Evolutionary conservation across 1,140 invertebrate species (phyloP).

Genomic region (Drosophila equinoxialis): DNA sequence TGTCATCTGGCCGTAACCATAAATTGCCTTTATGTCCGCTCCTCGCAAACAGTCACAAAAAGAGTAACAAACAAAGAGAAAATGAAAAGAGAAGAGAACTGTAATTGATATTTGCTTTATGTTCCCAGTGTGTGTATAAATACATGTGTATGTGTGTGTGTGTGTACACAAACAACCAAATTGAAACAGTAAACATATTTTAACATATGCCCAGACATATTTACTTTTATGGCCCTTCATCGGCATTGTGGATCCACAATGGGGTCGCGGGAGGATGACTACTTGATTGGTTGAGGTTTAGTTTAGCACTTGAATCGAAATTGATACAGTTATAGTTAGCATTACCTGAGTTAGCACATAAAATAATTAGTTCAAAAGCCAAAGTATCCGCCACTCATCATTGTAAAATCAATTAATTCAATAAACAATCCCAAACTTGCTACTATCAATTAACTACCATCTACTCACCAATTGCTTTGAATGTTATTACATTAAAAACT

Average conservation of each 20-base stretch:
- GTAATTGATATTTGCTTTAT: slow-evolving; percentile 76
- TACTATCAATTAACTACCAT: background rate
- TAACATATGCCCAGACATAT: slow-evolving; percentile 64
- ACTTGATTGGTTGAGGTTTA: background rate
- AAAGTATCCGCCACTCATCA: background rate
- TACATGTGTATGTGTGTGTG: no score
- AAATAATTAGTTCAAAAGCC: slow-evolving; percentile 7
- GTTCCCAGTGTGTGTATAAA: background rate
- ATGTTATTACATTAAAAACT: no score
- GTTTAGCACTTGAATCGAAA: background rate
- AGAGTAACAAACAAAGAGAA: slow-evolving; percentile 10
- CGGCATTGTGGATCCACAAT: background rate
- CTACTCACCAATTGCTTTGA: background rate
- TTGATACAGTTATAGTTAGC: background rate
- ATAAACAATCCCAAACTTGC: background rate
- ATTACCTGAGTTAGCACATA: background rate
- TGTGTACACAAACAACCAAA: slow-evolving; percentile 52
- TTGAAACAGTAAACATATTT: slow-evolving; percentile 75
- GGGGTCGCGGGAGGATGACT: background rate
- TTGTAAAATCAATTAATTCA: background rate
- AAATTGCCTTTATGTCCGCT: slow-evolving; percentile 46
- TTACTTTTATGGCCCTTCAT: slow-evolving; percentile 49
- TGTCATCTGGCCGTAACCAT: slow-evolving; percentile 40
- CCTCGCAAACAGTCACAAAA: slow-evolving; percentile 15
- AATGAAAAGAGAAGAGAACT: slow-evolving; percentile 22